Conservation (phyloP, 2,797 vertebrate genomes). For the Alectoris magna region DNA sequence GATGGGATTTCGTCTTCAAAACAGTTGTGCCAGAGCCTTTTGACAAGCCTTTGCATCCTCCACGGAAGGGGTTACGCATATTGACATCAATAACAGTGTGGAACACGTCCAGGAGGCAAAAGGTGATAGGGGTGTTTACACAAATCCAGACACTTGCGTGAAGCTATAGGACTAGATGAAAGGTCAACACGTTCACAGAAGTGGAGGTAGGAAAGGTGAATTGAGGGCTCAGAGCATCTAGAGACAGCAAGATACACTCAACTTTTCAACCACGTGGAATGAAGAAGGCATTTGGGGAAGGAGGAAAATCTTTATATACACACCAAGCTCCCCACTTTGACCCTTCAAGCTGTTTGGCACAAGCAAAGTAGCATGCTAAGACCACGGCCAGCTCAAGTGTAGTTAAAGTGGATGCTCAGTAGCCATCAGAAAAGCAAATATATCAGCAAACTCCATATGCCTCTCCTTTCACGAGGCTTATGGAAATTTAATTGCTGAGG, state of each 20-base stretch:
- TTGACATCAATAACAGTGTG: neutral
- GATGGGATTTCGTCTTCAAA: neutral
- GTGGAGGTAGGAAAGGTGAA: neutral
- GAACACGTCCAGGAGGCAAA: slow-evolving; percentile 24
- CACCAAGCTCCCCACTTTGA: neutral
- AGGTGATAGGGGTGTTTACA: slow-evolving; percentile 35
- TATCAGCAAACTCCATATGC: neutral
- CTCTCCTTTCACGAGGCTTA: neutral
- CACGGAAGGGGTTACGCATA: slow-evolving; percentile 12
- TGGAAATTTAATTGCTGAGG: neutral
- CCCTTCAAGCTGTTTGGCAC: neutral
- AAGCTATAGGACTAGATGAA: neutral
- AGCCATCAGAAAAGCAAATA: neutral
- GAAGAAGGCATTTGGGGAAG: neutral
- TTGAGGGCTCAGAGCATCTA: neutral
- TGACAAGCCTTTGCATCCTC: neutral
- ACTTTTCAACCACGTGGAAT: neutral
- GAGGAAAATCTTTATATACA: fast-evolving
- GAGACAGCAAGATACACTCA: neutral
- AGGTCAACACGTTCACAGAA: neutral
- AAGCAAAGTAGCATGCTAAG: neutral
- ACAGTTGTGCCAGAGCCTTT: slow-evolving; percentile 7
- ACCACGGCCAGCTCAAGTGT: neutral
- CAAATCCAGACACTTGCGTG: neutral
- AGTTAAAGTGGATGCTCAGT: neutral